Evolutionary conservation across 2,797 vertebrate genomes (phyloP).

Genomic region (Harpagifer antarcticus): DNA sequence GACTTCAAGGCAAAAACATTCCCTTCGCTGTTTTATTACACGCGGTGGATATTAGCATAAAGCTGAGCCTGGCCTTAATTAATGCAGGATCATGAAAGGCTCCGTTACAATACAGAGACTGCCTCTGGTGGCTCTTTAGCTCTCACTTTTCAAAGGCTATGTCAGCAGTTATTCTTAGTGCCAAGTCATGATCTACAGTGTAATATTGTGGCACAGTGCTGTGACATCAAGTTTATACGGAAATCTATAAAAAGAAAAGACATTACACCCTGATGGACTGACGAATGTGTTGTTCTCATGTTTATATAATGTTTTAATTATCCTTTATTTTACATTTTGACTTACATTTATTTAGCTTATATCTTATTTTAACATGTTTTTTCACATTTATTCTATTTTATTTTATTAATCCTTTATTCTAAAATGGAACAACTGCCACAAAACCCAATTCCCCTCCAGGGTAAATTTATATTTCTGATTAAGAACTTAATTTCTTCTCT

Average conservation of each 20-base stretch:
- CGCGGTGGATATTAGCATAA: conserved; percentile 13
- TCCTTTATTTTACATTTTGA: no score
- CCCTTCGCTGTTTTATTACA: conserved; percentile 7
- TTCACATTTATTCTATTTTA: no score
- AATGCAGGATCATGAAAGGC: conserved; percentile 37
- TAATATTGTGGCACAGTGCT: conserved; percentile 39
- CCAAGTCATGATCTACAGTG: conserved; percentile 49
- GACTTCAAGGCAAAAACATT: conserved; percentile 7
- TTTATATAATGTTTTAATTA: no score
- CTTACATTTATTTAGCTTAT: no score
- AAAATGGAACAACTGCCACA: no score
- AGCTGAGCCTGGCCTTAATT: conserved; percentile 33
- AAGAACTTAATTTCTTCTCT: conserved; percentile 8
- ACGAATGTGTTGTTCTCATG: conserved; percentile 16
- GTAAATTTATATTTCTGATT: no score
- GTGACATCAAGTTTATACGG: background rate
- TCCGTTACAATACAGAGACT: conserved; percentile 16
- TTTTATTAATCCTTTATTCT: no score
- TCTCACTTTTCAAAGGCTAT: conserved; percentile 37
- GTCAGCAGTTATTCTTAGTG: conserved; percentile 52
- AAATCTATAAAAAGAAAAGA: background rate
- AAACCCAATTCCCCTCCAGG: no score
- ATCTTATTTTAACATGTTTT: no score
- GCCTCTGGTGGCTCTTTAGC: conserved; percentile 42
- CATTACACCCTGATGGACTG: conserved; percentile 10